Percentiles rank a stretch among this genome's conserved stretches.
These are phyloP conservation scores for Melangyna quadrimaculata DNA, from an alignment of 2,888 invertebrate genomes.

Conservation along the genomic window DNA sequence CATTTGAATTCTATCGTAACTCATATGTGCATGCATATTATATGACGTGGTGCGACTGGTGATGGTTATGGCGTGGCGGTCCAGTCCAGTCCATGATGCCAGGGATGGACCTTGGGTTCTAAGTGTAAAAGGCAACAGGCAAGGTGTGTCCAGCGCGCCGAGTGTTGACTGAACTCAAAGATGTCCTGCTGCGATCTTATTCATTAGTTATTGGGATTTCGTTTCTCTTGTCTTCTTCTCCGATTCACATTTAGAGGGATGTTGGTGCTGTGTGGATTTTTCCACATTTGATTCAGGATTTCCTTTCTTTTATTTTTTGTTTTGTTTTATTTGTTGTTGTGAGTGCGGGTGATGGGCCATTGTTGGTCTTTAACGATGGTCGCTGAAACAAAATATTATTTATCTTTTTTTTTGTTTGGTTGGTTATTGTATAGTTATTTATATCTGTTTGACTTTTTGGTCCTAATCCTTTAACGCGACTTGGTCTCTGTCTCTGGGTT, in stretches of 20 bases:
- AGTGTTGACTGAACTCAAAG: slow-evolving; percentile 72
- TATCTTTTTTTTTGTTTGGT: slow-evolving; percentile 51
- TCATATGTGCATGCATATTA: slow-evolving; percentile 62
- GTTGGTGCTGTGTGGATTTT: slow-evolving; percentile 52
- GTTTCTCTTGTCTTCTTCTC: slow-evolving; percentile 14
- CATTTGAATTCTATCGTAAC: slow-evolving; percentile 70
- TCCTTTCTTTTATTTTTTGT: slow-evolving; percentile 27
- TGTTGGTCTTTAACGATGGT: slow-evolving; percentile 63
- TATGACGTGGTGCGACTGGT: slow-evolving; percentile 10
- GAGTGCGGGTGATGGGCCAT: slow-evolving; percentile 62
- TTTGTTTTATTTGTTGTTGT: slow-evolving; percentile 11
- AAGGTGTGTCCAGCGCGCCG: slow-evolving; percentile 71
- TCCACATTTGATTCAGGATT: slow-evolving; percentile 57
- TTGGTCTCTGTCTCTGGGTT: slow-evolving; percentile 26
- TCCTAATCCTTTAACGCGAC: slow-evolving; percentile 64
- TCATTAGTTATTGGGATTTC: slow-evolving; percentile 70
- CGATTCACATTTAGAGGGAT: slow-evolving; percentile 6
- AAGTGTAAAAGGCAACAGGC: slow-evolving; percentile 63
- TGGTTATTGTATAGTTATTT: slow-evolving; percentile 69
- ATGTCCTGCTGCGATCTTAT: slow-evolving; percentile 72
- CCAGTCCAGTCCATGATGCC: slow-evolving; percentile 57
- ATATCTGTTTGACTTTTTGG: slow-evolving; percentile 70
- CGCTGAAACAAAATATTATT: slow-evolving; percentile 68
- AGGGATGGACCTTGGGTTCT: slow-evolving; percentile 76
- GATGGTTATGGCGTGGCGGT: not conserved